Conservation (phyloP, 2,888 invertebrate genomes). For the Apamea anceps region DNA sequence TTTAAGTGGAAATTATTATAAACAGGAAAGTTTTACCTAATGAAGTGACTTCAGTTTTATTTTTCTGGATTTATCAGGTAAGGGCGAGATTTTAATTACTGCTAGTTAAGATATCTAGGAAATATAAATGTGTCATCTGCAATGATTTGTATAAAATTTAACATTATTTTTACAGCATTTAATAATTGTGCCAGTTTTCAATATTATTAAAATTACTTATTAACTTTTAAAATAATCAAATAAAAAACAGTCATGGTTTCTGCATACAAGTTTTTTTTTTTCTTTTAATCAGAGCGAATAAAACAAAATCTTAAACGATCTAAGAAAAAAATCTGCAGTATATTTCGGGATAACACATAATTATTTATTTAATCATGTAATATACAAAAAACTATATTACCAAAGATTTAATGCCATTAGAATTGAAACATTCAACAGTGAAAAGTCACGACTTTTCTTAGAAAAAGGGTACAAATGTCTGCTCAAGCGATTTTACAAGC, state of each 20-base stretch:
- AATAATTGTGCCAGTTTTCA: background rate
- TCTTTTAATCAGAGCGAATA: background rate
- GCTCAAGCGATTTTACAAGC: slow-evolving; percentile 8
- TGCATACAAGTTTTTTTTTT: no score
- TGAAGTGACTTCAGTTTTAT: slow-evolving; percentile 52
- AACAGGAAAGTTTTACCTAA: slow-evolving; percentile 59
- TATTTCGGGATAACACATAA: background rate
- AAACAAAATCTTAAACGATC: background rate
- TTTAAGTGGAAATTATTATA: slow-evolving; percentile 61
- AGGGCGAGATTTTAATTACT: slow-evolving; percentile 33
- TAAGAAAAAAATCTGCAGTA: background rate
- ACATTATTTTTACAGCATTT: background rate
- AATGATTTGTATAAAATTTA: background rate
- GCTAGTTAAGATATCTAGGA: background rate
- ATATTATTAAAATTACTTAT: background rate
- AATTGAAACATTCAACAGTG: background rate
- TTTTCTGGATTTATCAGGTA: slow-evolving; percentile 66
- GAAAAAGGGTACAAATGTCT: background rate
- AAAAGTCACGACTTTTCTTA: background rate
- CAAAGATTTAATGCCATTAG: background rate
- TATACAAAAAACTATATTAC: background rate
- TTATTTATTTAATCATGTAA: background rate
- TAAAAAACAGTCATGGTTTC: background rate
- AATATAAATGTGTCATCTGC: no score
- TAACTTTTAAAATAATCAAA: no score